Percentiles rank a stretch among this genome's conserved stretches.
These are phyloP conservation scores for Hesperophylax magnus DNA, from an alignment of 1,140 invertebrate species.

Conservation along the genomic window DNA sequence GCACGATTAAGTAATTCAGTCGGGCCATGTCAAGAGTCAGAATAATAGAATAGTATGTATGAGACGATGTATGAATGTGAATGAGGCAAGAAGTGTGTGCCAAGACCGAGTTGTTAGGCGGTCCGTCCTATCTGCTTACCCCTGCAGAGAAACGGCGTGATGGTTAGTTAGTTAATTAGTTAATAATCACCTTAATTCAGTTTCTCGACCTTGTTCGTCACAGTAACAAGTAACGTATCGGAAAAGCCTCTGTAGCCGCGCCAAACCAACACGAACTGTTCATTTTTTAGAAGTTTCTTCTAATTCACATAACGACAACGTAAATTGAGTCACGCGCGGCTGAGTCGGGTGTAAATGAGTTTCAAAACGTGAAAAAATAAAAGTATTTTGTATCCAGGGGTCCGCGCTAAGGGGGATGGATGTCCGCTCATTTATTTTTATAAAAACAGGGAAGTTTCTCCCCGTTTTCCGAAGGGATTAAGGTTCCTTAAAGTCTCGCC, in stretches of 20 bases:
- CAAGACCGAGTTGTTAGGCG: too few relatives aligned
- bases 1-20: too few relatives aligned
- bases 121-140: too few relatives aligned
- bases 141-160: too few relatives aligned
- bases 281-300: slow-evolving; percentile 38
- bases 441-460: slow-evolving; percentile 50
- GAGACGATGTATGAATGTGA: too few relatives aligned
- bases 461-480: slow-evolving; percentile 53
- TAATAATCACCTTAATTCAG: background rate
- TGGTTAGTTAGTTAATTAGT: too few relatives aligned
- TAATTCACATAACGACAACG: slow-evolving; percentile 54
- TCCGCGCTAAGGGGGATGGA: slow-evolving; percentile 49
- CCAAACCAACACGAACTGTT: background rate
- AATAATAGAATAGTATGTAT: too few relatives aligned
- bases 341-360: slow-evolving; percentile 48
- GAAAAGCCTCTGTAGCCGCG: slow-evolving; percentile 4
- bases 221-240: background rate
- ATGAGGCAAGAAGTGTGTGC: too few relatives aligned
- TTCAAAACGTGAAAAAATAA: slow-evolving; percentile 56
- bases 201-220: background rate
- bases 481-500: slow-evolving; percentile 33
- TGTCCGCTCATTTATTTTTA: slow-evolving; percentile 57
- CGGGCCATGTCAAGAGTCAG: too few relatives aligned
- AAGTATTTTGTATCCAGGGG: slow-evolving; percentile 52
- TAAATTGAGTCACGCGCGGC: slow-evolving; percentile 55